Evolutionary conservation across 2,113 vertebrate genomes (phyloP).

Genomic region (Smithornis capensis): DNA sequence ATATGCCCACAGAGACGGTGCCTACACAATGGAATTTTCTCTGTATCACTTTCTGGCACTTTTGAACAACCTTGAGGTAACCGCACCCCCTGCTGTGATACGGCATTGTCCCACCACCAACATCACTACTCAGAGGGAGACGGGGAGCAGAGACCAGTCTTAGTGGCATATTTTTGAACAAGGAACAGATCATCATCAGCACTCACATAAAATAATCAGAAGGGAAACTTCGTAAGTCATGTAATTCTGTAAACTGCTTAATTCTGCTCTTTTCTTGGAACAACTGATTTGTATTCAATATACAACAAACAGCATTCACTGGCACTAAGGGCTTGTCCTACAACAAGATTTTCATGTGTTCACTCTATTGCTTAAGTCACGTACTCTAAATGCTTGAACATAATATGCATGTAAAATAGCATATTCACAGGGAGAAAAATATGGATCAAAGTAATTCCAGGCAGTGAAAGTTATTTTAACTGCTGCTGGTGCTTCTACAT

Average conservation of each 20-base stretch:
- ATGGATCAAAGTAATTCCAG: background rate
- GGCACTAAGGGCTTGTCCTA: background rate
- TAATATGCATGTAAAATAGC: background rate
- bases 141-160: background rate
- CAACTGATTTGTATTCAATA: background rate
- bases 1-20: background rate
- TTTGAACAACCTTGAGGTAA: background rate
- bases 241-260: background rate
- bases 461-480: background rate
- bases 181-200: background rate
- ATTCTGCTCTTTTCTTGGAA: background rate
- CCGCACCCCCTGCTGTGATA: background rate
- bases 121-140: background rate
- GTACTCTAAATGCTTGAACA: background rate
- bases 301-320: background rate
- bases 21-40: background rate
- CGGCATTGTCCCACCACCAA: background rate
- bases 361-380: background rate
- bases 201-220: background rate
- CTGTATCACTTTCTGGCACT: background rate
- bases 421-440: background rate
- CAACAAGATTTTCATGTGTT: background rate
- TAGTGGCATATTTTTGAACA: background rate
- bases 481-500: background rate
- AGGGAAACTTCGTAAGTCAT: background rate